Percentiles rank a stretch among this genome's conserved stretches.
Evolutionary conservation across 2,113 vertebrate genomes (phyloP).

Genomic region (Barbus barbus): DNA sequence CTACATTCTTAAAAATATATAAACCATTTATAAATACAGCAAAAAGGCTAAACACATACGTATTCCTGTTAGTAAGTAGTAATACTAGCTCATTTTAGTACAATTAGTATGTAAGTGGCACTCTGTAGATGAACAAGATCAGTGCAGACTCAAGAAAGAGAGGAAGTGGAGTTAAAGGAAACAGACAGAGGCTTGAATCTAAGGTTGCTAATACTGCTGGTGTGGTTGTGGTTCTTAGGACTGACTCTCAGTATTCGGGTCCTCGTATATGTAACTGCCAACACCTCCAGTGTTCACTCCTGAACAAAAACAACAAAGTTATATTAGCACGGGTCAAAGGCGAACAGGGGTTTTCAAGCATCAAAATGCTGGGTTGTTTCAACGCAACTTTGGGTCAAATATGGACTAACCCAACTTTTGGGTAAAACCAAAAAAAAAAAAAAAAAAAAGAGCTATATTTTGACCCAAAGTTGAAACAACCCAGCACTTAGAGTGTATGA

Average conservation of each 20-base stretch:
- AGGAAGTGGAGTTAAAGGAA: neutral
- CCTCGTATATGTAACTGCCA: conserved; percentile 93
- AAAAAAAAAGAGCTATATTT: too few species aligned
- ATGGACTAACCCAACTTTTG: too few species aligned
- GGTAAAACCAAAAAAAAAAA: too few species aligned
- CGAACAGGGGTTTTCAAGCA: neutral
- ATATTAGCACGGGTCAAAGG: neutral
- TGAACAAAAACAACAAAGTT: conserved; percentile 56
- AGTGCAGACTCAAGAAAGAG: neutral
- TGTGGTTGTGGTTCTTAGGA: conserved; percentile 67
- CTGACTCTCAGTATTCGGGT: conserved; percentile 79
- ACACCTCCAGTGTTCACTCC: conserved; percentile 93
- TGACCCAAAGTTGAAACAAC: too few species aligned
- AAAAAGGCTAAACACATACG: conserved; percentile 4
- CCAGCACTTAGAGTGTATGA: too few species aligned
- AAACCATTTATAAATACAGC: conserved; percentile 15
- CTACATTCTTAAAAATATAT: neutral
- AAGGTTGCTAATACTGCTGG: neutral
- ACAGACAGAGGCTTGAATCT: conserved; percentile 6
- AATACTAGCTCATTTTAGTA: conserved; percentile 7
- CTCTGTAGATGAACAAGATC: conserved; percentile 11
- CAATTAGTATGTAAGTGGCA: conserved; percentile 1
- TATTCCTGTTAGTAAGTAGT: conserved; percentile 7
- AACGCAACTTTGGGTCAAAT: too few species aligned
- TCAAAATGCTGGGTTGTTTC: neutral